Evolutionary conservation across 2,888 invertebrate genomes (phyloP).

Genomic region (Lochmaea capreae): DNA sequence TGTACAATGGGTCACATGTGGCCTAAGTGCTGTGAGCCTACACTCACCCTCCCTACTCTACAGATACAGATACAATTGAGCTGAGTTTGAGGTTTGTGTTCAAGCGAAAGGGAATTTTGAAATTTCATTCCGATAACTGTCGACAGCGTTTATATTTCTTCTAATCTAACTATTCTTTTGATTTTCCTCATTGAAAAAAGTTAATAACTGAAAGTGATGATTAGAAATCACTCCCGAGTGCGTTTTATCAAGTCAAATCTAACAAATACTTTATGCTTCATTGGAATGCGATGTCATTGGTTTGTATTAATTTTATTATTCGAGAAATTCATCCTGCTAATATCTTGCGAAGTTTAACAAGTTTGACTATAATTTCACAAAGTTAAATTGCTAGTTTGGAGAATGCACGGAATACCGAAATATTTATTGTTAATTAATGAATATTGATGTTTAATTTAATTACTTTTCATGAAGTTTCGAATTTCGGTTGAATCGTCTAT

Average conservation of each 20-base stretch:
- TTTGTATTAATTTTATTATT: not conserved
- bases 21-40: too few relatives aligned
- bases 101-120: too few relatives aligned
- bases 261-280: not conserved
- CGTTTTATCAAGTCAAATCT: not conserved
- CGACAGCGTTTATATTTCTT: too few relatives aligned
- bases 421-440: slow-evolving; percentile 12
- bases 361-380: slow-evolving; percentile 12
- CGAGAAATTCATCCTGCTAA: not conserved
- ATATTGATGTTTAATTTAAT: not conserved
- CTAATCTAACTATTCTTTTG: too few relatives aligned
- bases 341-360: not conserved
- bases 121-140: too few relatives aligned
- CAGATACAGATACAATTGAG: too few relatives aligned
- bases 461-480: not conserved
- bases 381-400: slow-evolving; percentile 18
- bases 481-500: not conserved
- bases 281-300: not conserved
- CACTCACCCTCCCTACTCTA: too few relatives aligned
- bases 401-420: slow-evolving; percentile 11
- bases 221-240: too few relatives aligned
- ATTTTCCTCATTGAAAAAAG: too few relatives aligned
- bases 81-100: too few relatives aligned
- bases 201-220: too few relatives aligned
- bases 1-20: too few relatives aligned